Percentiles rank a stretch among this genome's conserved stretches.
phyloP scores from a whole-genome alignment of 2,888 invertebrate genomes.

The Biston stratarius region DNA sequence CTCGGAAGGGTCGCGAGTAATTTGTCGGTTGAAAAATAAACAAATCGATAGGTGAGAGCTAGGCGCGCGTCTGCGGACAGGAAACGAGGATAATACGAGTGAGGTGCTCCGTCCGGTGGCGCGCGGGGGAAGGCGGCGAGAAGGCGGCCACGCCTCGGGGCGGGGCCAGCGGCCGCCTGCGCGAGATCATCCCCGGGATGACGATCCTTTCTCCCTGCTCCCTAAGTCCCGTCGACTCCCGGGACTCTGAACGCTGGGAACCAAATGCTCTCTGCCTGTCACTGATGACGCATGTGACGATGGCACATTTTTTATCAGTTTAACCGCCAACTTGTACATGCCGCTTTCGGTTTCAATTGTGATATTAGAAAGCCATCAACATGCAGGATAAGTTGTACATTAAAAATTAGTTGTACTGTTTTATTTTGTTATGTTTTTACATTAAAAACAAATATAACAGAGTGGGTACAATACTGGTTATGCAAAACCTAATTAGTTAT shows the following conservation, averaged over 20 bases:
- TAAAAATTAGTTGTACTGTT: too few species aligned
- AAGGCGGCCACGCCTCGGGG: conserved; percentile 61
- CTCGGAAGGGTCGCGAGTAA: conserved; percentile 68
- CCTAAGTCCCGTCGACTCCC: conserved; percentile 1
- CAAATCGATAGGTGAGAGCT: conserved; percentile 80
- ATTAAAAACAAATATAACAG: too few species aligned
- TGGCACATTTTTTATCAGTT: neutral
- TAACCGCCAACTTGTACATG: neutral
- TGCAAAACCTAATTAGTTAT: too few species aligned
- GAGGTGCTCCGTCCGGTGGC: conserved; percentile 69
- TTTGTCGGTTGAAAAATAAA: conserved; percentile 81
- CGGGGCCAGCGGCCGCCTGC: conserved; percentile 59
- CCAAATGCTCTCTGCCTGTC: neutral
- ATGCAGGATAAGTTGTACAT: too few species aligned
- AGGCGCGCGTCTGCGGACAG: conserved; percentile 83
- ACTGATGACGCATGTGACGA: neutral
- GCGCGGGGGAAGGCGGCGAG: conserved; percentile 48
- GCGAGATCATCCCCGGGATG: conserved; percentile 51
- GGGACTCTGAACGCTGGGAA: neutral
- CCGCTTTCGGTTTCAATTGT: neutral
- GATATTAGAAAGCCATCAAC: neutral
- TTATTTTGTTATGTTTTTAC: too few species aligned
- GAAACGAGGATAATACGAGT: conserved; percentile 83
- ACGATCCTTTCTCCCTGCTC: conserved; percentile 14
- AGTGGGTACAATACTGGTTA: too few species aligned